A percentile compares a stretch with the other conserved stretches of the same genome.
These are phyloP conservation scores for Orchesellides sinensis DNA, from an alignment of 2,888 invertebrate species.

Conservation along the genomic window DNA sequence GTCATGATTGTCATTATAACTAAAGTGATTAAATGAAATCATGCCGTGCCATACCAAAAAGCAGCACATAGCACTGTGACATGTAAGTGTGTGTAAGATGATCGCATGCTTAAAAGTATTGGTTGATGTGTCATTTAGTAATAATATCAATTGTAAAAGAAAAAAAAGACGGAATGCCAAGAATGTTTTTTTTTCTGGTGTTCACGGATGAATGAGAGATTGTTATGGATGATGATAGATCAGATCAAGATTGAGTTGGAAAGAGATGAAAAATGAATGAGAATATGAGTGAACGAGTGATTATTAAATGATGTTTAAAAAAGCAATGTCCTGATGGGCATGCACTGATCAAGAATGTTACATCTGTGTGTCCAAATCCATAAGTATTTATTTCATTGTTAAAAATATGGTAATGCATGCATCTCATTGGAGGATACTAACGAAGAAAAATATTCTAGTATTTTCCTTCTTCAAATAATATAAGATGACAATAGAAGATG, in stretches of 20 bases:
- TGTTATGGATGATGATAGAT: slow-evolving; percentile 70
- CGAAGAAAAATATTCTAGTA: slow-evolving; percentile 31
- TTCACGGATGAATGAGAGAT: slow-evolving; percentile 55
- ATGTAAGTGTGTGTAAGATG: not conserved
- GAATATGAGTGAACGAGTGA: slow-evolving; percentile 28
- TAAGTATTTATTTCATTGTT: not conserved
- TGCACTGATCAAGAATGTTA: not conserved
- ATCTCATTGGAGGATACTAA: slow-evolving; percentile 26
- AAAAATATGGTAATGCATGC: slow-evolving; percentile 47
- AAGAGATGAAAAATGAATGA: slow-evolving; percentile 65
- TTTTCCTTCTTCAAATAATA: slow-evolving; percentile 11
- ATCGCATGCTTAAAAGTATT: not conserved
- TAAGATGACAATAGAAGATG: slow-evolving; percentile 67
- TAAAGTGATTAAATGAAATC: slow-evolving; percentile 62
- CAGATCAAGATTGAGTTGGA: slow-evolving; percentile 66
- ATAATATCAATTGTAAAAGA: not conserved
- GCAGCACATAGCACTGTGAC: too few species aligned
- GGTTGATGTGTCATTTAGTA: slow-evolving; percentile 27
- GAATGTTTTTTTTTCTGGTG: slow-evolving; percentile 43
- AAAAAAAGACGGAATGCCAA: slow-evolving; percentile 45
- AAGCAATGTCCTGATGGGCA: too few species aligned
- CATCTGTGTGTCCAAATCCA: not conserved
- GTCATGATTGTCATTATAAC: slow-evolving; percentile 59
- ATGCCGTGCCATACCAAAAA: slow-evolving; percentile 17
- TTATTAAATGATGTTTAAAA: slow-evolving; percentile 54